phyloP scores from a whole-genome alignment of 2,888 invertebrate genomes.

The Nomada flava region DNA sequence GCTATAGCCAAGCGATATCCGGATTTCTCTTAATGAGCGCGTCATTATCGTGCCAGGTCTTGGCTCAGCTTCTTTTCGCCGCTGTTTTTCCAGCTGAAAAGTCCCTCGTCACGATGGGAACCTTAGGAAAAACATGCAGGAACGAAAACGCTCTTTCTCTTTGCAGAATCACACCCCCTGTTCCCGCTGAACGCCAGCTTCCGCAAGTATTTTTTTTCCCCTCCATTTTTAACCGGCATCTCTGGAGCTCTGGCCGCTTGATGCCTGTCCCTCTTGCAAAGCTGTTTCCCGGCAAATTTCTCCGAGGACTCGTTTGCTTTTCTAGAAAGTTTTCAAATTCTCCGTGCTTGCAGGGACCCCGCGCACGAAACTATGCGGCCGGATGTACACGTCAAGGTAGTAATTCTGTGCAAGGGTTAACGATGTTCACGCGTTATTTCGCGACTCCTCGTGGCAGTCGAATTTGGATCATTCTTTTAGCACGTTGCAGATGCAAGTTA shows the following conservation, averaged over 20 bases:
- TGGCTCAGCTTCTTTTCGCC: conserved; percentile 28
- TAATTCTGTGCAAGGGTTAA: neutral
- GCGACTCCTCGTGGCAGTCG: neutral
- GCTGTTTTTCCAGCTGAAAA: conserved; percentile 35
- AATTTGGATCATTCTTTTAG: neutral
- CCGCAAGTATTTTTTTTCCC: neutral
- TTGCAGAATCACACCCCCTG: neutral
- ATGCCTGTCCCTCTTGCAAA: neutral
- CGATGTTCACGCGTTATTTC: neutral
- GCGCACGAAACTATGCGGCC: too few relatives aligned
- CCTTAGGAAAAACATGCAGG: conserved; percentile 40
- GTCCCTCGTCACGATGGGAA: conserved; percentile 14
- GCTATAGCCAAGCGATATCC: conserved; percentile 24
- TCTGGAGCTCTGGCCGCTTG: neutral
- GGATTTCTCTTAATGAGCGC: conserved; percentile 48
- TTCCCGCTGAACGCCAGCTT: neutral
- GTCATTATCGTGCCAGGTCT: conserved; percentile 59
- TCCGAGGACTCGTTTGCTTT: conserved; percentile 7
- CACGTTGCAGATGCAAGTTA: too few relatives aligned
- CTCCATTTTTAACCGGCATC: neutral
- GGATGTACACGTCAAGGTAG: neutral
- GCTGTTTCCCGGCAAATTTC: conserved; percentile 20
- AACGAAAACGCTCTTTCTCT: conserved; percentile 3
- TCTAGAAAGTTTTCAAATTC: conserved; percentile 11
- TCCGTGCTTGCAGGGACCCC: neutral